Conservation (phyloP, 2,797 vertebrate genomes). For the Chaetodon trifasciatus region DNA sequence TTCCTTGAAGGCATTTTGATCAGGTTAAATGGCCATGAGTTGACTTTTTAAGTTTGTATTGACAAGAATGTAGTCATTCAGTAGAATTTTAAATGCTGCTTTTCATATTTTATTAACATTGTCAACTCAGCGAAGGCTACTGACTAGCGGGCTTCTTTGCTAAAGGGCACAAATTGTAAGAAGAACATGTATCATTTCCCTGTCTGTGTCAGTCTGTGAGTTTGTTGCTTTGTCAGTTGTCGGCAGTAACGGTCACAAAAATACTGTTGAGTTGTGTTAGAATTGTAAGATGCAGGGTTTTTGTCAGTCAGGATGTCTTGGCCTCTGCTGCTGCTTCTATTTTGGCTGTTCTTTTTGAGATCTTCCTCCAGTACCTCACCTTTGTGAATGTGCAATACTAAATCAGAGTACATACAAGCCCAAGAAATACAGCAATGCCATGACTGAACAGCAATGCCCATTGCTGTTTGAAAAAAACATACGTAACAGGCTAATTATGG, state of each 20-base stretch:
- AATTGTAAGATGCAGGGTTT: background rate
- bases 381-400: background rate
- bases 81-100: background rate
- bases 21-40: slow-evolving; percentile 32
- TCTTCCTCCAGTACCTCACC: too few species aligned
- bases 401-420: background rate
- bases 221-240: background rate
- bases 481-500: too few species aligned
- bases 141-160: background rate
- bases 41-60: slow-evolving; percentile 47
- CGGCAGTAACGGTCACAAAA: background rate
- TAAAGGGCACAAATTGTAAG: background rate
- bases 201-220: background rate
- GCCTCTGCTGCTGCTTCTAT: background rate
- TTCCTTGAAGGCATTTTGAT: slow-evolving; percentile 44
- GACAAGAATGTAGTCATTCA: slow-evolving; percentile 29
- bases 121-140: background rate
- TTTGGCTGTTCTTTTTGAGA: background rate
- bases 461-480: too few species aligned
- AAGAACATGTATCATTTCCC: background rate
- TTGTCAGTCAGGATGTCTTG: background rate
- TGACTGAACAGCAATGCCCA: background rate
- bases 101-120: slow-evolving; percentile 21
- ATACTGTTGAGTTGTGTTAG: background rate
- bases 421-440: background rate